phyloP scores from a whole-genome alignment of 1,140 invertebrate genomes.

The Penaeus vannamei region DNA sequence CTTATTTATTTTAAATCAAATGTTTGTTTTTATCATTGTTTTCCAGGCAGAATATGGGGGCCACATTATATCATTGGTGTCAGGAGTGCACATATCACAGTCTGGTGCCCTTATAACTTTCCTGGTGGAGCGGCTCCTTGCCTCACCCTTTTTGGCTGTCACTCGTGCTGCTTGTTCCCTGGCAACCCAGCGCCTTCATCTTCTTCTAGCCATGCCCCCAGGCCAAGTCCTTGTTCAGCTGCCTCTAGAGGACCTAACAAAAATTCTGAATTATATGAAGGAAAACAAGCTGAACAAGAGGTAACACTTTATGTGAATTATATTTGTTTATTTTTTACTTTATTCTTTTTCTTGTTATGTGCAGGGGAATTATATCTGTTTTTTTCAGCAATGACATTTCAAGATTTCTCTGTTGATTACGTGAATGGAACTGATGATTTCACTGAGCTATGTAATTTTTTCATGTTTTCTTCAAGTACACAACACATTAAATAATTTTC shows the following conservation, averaged over 20 bases:
- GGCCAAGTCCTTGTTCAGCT: slow-evolving; percentile 76
- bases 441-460: too few relatives aligned
- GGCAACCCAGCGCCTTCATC: slow-evolving; percentile 78
- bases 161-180: slow-evolving; percentile 77
- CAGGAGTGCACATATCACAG: slow-evolving; percentile 79
- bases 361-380: too few relatives aligned
- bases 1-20: not conserved
- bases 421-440: not conserved
- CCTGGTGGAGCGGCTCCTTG: slow-evolving; percentile 77
- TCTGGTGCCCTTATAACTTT: slow-evolving; percentile 78
- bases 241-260: slow-evolving; percentile 76
- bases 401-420: too few relatives aligned
- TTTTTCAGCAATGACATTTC: too few relatives aligned
- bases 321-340: not conserved
- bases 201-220: slow-evolving; percentile 75
- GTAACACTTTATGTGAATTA: slow-evolving; percentile 70
- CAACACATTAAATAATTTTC: too few relatives aligned
- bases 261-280: slow-evolving; percentile 75
- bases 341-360: not conserved
- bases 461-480: too few relatives aligned
- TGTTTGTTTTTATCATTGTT: slow-evolving; percentile 10
- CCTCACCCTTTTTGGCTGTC: slow-evolving; percentile 77
- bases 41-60: slow-evolving; percentile 63
- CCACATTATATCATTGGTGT: slow-evolving; percentile 71
- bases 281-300: slow-evolving; percentile 75